Evolutionary conservation across 1,140 invertebrate genomes (phyloP).

Genomic region (Hyles vespertilio): DNA sequence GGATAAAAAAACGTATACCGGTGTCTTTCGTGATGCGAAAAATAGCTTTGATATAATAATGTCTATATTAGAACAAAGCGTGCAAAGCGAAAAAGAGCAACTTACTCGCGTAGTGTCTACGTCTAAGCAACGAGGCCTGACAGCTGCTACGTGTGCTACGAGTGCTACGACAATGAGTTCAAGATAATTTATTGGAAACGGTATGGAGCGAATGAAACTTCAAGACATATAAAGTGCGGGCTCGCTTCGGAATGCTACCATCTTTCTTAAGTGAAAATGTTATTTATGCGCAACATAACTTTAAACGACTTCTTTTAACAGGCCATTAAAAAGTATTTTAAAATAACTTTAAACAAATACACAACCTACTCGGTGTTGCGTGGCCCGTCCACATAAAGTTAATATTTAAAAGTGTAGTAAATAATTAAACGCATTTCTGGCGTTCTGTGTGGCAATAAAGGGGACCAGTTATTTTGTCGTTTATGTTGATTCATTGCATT

Average conservation of each 20-base stretch:
- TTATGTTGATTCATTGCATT: no score
- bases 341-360: constrained; percentile 1
- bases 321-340: neutral
- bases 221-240: neutral
- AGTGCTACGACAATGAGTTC: constrained; percentile 13
- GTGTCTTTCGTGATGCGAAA: no score
- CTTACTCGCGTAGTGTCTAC: constrained; percentile 9
- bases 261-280: no score
- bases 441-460: neutral
- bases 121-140: constrained; percentile 8
- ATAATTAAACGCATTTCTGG: constrained; percentile 1
- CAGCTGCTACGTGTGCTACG: constrained; percentile 16
- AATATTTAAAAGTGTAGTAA: constrained; percentile 1
- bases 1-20: no score
- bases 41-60: no score
- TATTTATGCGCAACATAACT: no score
- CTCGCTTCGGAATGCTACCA: no score
- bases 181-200: constrained; percentile 8
- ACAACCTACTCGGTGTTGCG: neutral
- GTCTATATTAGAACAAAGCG: no score
- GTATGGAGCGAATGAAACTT: constrained; percentile 8
- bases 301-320: neutral
- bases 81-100: constrained; percentile 4
- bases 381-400: neutral
- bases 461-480: neutral